A percentile compares a stretch with the other conserved stretches of the same genome.
Evolutionary conservation across 2,797 vertebrate species (phyloP).

Genomic region (Sparidentex hasta): DNA sequence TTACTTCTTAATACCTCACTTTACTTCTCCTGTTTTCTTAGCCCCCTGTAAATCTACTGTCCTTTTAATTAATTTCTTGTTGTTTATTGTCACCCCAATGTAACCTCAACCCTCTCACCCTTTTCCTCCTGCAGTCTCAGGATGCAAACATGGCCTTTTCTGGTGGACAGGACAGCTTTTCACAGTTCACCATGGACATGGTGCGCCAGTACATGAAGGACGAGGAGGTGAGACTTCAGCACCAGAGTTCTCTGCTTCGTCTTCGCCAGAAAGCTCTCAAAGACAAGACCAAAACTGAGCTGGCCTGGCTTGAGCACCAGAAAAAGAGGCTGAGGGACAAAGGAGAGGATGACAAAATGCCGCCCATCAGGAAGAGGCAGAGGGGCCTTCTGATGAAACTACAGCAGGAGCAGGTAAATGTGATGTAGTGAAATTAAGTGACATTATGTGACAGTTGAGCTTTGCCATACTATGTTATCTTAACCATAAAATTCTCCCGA

Average conservation of each 20-base stretch:
- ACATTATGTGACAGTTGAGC: not conserved
- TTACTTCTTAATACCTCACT: not conserved
- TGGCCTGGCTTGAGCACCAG: slow-evolving; percentile 98
- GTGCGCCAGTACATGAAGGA: slow-evolving; percentile 99
- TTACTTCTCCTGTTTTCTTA: not conserved
- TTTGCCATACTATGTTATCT: not conserved
- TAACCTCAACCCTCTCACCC: not conserved
- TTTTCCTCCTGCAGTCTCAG: slow-evolving; percentile 63
- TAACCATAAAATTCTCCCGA: slow-evolving; percentile 6
- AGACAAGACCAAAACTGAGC: slow-evolving; percentile 95
- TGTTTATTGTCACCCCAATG: not conserved
- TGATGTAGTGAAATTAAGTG: not conserved
- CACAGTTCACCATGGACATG: slow-evolving; percentile 98
- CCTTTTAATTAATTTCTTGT: not conserved
- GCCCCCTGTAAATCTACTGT: not conserved
- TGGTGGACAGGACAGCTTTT: slow-evolving; percentile 95
- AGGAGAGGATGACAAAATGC: slow-evolving; percentile 99
- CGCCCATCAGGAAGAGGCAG: slow-evolving; percentile 95
- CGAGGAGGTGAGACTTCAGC: slow-evolving; percentile 95
- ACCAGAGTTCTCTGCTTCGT: slow-evolving; percentile 94
- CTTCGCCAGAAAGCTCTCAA: slow-evolving; percentile 96
- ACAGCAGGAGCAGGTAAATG: slow-evolving; percentile 96
- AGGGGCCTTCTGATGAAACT: slow-evolving; percentile 94
- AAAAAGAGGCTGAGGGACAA: slow-evolving; percentile 95
- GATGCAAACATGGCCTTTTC: slow-evolving; percentile 92